These are phyloP conservation scores for Epinephelus awoara DNA, from an alignment of 2,797 vertebrate species.

Conservation along the genomic window DNA sequence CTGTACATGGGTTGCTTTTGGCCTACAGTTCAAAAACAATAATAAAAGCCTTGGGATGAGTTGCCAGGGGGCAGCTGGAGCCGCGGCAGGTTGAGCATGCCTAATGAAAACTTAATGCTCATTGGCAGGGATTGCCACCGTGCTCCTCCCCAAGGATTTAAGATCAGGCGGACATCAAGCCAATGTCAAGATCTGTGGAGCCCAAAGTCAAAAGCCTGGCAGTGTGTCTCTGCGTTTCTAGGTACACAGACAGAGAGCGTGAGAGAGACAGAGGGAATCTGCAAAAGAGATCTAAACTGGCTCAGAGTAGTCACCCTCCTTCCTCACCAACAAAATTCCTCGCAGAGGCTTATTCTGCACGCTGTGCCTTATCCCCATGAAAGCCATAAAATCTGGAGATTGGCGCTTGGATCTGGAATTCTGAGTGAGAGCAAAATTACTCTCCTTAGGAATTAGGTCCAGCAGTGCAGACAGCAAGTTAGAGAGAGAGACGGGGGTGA, in stretches of 20 bases:
- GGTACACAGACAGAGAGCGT: conserved; percentile 50
- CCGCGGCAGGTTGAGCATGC: conserved; percentile 69
- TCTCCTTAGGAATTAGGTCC: conserved; percentile 70
- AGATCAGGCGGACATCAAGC: conserved; percentile 79
- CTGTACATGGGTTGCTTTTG: conserved; percentile 48
- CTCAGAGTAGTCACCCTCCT: conserved; percentile 51
- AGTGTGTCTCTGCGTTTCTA: conserved; percentile 57
- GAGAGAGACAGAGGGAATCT: conserved; percentile 67
- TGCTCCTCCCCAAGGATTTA: conserved; percentile 68
- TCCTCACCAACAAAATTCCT: conserved; percentile 71
- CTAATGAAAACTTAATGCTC: conserved; percentile 81
- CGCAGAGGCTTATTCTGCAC: conserved; percentile 75
- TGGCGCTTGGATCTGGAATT: conserved; percentile 79
- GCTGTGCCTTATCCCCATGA: conserved; percentile 78
- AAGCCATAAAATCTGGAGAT: conserved; percentile 82
- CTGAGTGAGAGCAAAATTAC: conserved; percentile 78
- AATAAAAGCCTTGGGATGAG: conserved; percentile 69
- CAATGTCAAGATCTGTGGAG: conserved; percentile 81
- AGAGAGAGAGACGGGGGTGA: conserved; percentile 29
- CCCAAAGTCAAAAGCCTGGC: conserved; percentile 77
- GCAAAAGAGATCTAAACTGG: conserved; percentile 73
- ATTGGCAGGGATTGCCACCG: conserved; percentile 74
- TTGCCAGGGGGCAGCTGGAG: conserved; percentile 73
- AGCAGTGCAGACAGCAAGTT: conserved; percentile 42
- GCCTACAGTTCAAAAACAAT: conserved; percentile 74